phyloP scores from a whole-genome alignment of 2,113 vertebrate species.

The Pampusana beccarii region DNA sequence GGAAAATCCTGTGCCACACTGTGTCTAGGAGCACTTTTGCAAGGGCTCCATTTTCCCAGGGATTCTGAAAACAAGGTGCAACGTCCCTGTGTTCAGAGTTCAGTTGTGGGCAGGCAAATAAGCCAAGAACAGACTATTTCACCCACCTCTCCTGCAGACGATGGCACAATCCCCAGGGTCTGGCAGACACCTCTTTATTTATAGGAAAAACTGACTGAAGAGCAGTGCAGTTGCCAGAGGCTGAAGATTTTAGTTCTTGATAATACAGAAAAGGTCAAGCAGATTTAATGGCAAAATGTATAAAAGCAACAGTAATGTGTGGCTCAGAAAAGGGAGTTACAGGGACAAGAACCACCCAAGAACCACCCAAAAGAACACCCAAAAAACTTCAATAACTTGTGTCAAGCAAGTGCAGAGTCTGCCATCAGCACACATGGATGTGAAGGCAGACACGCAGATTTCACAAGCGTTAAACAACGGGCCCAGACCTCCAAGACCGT shows the following conservation, averaged over 20 bases:
- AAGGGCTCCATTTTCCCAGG: neutral
- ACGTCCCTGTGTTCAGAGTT: neutral
- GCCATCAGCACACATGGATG: neutral
- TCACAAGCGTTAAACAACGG: neutral
- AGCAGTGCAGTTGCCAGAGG: neutral
- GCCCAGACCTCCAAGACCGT: neutral
- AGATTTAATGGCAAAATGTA: neutral
- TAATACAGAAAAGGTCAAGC: slow-evolving; percentile 9
- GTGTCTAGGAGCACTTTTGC: neutral
- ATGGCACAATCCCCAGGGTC: neutral
- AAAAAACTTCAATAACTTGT: neutral
- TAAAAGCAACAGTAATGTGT: neutral
- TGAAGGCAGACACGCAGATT: neutral
- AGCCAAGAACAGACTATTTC: neutral
- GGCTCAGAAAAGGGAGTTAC: neutral
- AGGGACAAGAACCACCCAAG: too few species aligned
- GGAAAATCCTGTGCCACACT: neutral
- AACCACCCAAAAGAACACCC: too few species aligned
- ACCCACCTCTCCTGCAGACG: neutral
- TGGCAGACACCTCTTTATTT: neutral
- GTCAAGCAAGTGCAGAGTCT: neutral
- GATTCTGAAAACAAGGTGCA: neutral
- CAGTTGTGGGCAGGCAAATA: neutral
- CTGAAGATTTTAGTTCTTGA: neutral
- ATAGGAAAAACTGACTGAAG: slow-evolving; percentile 4